phyloP scores from a whole-genome alignment of 2,888 invertebrate genomes.

The Disparrhopalites patrizii region DNA sequence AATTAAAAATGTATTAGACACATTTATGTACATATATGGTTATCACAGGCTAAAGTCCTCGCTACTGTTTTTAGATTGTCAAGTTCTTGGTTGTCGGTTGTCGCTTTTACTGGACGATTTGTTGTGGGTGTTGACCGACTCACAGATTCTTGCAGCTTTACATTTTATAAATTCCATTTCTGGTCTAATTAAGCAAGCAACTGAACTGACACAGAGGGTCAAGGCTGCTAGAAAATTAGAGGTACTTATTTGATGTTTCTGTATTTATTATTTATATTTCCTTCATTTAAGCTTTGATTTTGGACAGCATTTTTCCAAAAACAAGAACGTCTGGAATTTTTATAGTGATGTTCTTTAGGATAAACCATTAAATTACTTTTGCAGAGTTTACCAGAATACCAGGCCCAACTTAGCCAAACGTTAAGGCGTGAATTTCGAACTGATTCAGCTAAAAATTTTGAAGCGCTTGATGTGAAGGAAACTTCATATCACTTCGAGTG shows the following conservation, averaged over 20 bases:
- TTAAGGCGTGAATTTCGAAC: conserved; percentile 32
- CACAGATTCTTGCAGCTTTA: conserved; percentile 88
- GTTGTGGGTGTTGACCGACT: conserved; percentile 96
- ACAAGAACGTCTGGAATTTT: too few relatives aligned
- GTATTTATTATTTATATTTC: too few relatives aligned
- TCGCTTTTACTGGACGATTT: conserved; percentile 91
- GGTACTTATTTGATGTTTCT: conserved; percentile 55
- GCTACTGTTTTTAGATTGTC: conserved; percentile 74
- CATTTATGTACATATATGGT: conserved; percentile 13
- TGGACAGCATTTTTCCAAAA: too few relatives aligned
- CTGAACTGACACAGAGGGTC: conserved; percentile 70
- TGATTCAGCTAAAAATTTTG: conserved; percentile 37
- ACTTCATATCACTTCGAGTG: conserved; percentile 95
- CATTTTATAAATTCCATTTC: conserved; percentile 82
- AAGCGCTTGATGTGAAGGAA: conserved; percentile 75
- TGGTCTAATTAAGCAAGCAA: conserved; percentile 74
- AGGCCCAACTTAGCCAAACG: conserved; percentile 63
- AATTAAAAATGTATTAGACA: not conserved
- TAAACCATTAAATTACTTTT: too few relatives aligned
- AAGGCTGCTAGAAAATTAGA: conserved; percentile 82
- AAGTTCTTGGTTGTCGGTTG: conserved; percentile 84
- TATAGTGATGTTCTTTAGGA: not conserved
- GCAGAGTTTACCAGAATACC: conserved; percentile 63
- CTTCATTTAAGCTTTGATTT: too few relatives aligned
- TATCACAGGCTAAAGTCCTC: too few relatives aligned